These are phyloP conservation scores for Hemicordylus capensis DNA, from an alignment of 2,113 vertebrate genomes.

Conservation along the genomic window DNA sequence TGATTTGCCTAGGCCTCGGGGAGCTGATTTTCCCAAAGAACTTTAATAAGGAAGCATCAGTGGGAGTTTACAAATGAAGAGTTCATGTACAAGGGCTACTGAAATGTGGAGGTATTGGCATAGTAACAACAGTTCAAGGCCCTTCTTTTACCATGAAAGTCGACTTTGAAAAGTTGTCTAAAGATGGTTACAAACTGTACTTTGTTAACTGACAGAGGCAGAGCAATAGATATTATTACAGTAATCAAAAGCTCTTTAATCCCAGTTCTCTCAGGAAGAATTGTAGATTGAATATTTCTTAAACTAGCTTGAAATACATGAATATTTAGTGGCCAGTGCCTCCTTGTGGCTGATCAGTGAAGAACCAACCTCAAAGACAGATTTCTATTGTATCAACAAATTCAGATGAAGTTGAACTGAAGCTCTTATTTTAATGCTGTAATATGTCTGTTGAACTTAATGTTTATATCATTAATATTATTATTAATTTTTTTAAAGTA, in stretches of 20 bases:
- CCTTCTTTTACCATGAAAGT: neutral
- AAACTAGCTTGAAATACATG: neutral
- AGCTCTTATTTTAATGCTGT: neutral
- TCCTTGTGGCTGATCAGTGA: constrained; percentile 4
- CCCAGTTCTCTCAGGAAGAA: neutral
- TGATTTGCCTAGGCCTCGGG: no score
- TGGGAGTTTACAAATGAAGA: no score
- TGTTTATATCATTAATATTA: no score
- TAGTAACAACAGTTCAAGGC: no score
- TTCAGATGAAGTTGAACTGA: neutral
- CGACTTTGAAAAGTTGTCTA: neutral
- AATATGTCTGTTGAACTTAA: neutral
- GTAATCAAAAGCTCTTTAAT: neutral
- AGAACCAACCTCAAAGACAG: neutral
- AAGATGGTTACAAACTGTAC: neutral
- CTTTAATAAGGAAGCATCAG: no score
- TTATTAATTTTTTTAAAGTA: neutral
- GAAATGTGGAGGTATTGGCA: no score
- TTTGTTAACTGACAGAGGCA: neutral
- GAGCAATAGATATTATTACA: neutral
- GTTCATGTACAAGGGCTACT: no score
- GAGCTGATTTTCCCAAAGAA: no score
- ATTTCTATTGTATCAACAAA: neutral
- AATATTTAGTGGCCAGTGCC: neutral
- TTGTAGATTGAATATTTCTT: neutral